Percentiles rank a stretch among this genome's conserved stretches.
These are phyloP conservation scores for Mesoligia furuncula DNA, from an alignment of 2,888 invertebrate species.

Conservation along the genomic window DNA sequence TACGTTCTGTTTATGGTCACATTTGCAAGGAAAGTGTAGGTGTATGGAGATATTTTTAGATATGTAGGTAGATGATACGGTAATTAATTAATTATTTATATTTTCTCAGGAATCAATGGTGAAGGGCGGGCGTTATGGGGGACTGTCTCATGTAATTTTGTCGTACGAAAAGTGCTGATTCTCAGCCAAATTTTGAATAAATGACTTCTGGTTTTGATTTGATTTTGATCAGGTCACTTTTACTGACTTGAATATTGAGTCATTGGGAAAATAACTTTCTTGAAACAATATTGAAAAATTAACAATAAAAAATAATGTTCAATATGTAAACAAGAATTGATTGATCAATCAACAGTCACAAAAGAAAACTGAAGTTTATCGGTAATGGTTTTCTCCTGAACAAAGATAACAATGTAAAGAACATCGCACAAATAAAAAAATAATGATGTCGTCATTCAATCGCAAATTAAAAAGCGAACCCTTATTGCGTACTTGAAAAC, in stretches of 20 bases:
- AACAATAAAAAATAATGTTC: background rate
- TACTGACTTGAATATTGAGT: background rate
- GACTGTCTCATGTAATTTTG: background rate
- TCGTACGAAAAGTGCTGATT: background rate
- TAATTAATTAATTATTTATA: background rate
- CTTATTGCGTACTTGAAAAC: conserved; percentile 45
- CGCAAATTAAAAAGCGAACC: conserved; percentile 52
- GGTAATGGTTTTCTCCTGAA: conserved; percentile 39
- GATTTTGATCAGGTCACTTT: background rate
- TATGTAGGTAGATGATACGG: background rate
- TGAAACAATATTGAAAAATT: background rate
- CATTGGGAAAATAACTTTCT: background rate
- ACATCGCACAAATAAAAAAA: conserved; percentile 42
- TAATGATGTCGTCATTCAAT: conserved; percentile 52
- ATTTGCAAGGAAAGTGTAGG: background rate
- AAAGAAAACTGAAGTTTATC: conserved; percentile 29
- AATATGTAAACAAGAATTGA: background rate
- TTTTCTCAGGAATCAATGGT: background rate
- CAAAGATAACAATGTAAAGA: conserved; percentile 20
- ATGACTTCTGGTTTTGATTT: background rate
- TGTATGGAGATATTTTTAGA: background rate
- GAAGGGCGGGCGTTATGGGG: background rate
- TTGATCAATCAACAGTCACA: conserved; percentile 24
- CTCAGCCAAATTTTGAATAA: background rate
- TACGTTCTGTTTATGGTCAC: background rate